Evolutionary conservation across 2,797 vertebrate species (phyloP).

Genomic region (Cirrhinus mrigala): DNA sequence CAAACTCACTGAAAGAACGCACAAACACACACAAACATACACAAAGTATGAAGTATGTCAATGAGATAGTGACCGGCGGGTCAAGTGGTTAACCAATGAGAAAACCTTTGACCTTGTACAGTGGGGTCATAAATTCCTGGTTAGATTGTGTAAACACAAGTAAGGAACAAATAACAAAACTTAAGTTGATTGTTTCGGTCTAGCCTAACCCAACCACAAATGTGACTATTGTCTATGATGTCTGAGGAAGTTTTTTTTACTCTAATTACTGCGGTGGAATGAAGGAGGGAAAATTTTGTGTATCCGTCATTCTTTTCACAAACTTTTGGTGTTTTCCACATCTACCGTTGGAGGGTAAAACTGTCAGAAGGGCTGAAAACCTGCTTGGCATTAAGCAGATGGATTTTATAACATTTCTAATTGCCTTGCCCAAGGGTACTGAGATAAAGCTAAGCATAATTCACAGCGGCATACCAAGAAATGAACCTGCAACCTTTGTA

Average conservation of each 20-base stretch:
- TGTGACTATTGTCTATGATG: slow-evolving; percentile 31
- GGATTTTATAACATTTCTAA: slow-evolving; percentile 8
- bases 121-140: slow-evolving; percentile 47
- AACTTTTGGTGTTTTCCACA: slow-evolving; percentile 20
- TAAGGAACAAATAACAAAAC: slow-evolving; percentile 58
- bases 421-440: not conserved
- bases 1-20: slow-evolving; percentile 2
- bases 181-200: slow-evolving; percentile 50
- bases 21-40: slow-evolving; percentile 27
- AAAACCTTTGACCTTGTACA: slow-evolving; percentile 52
- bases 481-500: slow-evolving; percentile 31
- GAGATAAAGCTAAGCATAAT: slow-evolving; percentile 5
- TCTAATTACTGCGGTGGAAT: slow-evolving; percentile 29
- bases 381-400: not conserved
- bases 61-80: slow-evolving; percentile 37
- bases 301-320: slow-evolving; percentile 24
- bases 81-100: slow-evolving; percentile 53
- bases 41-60: slow-evolving; percentile 50
- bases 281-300: slow-evolving; percentile 16
- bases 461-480: not conserved
- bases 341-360: not conserved
- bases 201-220: slow-evolving; percentile 47
- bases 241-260: slow-evolving; percentile 6
- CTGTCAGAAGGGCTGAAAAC: not conserved
- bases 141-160: slow-evolving; percentile 52